Evolutionary conservation across 2,888 invertebrate species (phyloP), one percentile per base, ranked within the genome.

Genomic region (Pandemis corylana): DNA sequence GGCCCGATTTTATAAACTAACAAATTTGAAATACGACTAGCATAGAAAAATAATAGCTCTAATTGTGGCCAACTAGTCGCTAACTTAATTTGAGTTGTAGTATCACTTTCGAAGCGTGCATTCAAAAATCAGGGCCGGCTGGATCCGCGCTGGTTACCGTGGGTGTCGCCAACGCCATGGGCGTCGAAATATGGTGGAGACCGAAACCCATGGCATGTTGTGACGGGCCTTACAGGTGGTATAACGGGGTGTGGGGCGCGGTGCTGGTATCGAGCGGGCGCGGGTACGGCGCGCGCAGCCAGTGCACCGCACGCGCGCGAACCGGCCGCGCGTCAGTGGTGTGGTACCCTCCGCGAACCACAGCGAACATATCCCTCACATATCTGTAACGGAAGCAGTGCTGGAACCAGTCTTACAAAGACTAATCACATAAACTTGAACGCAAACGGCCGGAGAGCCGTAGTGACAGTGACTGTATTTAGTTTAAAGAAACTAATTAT

Each of bases 151-250:
- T 36, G 28, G 28, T 28, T 2, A 36, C 28, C 28, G 28, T 4
- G 28, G 28, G 28, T 36, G 28, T 36, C 28, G 28, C 28, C 9
- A 44, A 7, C 44, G 9, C 9, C 44, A 44, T 41, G 73, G 74
- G 75, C 82, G 82, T 80, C 82, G 80, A 81, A 80, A 80, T 65
- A 70, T 75, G 64, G 74, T 75, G 74, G 76, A 78, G 83, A 82
- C 80, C 80, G 85, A 84, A 85, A 87, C 86, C 88, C 86, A 88
- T 88, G 86, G 84, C 85, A 87, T 92, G 93, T 93, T 92, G 87
- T 92, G 93, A 90, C 90, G 86, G 89, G 89, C 90, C 90, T 89
- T 88, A 93, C 93, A 94, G 93, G 94, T 94, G 93, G 92, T 89
- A 89, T 89, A 89, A 83, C 84, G 85, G 87, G 85, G 81, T 76